Percentiles rank a stretch among this genome's conserved stretches.
Conservation (phyloP, 2,797 vertebrate species). For the Coregonus ussuriensis region DNA sequence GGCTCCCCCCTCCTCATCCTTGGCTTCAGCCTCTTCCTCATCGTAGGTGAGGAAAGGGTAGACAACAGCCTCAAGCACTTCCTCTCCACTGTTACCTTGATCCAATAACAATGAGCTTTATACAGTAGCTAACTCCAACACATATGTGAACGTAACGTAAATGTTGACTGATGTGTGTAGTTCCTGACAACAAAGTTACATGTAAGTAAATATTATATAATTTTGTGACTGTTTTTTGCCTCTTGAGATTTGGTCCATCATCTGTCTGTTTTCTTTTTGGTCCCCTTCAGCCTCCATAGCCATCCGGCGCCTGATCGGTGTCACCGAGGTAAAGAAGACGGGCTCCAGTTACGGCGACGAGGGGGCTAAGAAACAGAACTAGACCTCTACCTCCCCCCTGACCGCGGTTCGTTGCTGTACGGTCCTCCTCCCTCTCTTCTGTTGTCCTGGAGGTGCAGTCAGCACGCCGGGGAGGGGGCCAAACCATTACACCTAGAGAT, state of each 20-base stretch:
- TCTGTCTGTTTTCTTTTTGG: slow-evolving; percentile 1
- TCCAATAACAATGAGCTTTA: neutral
- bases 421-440: slow-evolving; percentile 45
- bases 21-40: slow-evolving; percentile 89
- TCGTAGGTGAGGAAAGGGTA: slow-evolving; percentile 81
- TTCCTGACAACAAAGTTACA: neutral
- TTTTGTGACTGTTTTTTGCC: neutral
- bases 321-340: slow-evolving; percentile 95
- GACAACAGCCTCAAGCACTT: neutral
- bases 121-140: neutral
- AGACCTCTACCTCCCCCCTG: slow-evolving; percentile 56
- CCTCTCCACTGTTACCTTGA: neutral
- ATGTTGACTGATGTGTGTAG: neutral
- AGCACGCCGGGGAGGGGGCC: slow-evolving; percentile 43
- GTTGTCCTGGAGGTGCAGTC: slow-evolving; percentile 52
- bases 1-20: slow-evolving; percentile 96
- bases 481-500: too few relatives aligned
- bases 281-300: slow-evolving; percentile 88
- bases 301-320: slow-evolving; percentile 95
- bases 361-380: slow-evolving; percentile 94
- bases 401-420: slow-evolving; percentile 35
- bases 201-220: too few relatives aligned
- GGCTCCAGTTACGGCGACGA: slow-evolving; percentile 96
- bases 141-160: neutral
- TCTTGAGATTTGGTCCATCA: neutral